Conservation (phyloP, 2,888 invertebrate species). For the Calliopum simillimum region DNA sequence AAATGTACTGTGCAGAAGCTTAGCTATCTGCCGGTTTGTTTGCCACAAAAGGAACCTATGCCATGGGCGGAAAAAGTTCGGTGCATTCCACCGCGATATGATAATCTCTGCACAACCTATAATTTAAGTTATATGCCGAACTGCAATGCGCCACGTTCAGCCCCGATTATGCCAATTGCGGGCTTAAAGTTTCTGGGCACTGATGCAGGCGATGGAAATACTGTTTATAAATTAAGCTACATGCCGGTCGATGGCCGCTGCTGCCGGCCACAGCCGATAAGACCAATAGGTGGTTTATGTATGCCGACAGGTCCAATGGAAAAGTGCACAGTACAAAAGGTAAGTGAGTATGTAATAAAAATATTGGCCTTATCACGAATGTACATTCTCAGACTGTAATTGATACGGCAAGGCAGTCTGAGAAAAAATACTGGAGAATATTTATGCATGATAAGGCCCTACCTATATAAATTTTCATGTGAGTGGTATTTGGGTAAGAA, state of each 20-base stretch:
- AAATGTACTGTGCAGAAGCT: constrained; percentile 69
- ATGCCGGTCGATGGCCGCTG: constrained; percentile 56
- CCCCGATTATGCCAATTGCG: constrained; percentile 52
- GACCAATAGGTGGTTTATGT: constrained; percentile 55
- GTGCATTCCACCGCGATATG: constrained; percentile 58
- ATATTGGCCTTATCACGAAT: not conserved
- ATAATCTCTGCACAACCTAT: constrained; percentile 63
- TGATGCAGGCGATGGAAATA: constrained; percentile 56
- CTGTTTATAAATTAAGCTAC: constrained; percentile 63
- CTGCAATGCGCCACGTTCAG: constrained; percentile 53
- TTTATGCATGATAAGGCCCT: too few species aligned
- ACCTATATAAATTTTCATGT: too few species aligned
- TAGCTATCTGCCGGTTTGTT: constrained; percentile 69
- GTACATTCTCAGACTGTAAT: not conserved
- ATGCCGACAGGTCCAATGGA: constrained; percentile 58
- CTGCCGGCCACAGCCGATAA: constrained; percentile 55
- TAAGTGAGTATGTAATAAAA: constrained; percentile 39
- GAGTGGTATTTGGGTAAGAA: too few species aligned
- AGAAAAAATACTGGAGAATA: too few species aligned
- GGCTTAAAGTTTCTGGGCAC: constrained; percentile 57
- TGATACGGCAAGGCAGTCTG: too few species aligned
- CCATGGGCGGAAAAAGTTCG: constrained; percentile 63
- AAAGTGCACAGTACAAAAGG: constrained; percentile 63
- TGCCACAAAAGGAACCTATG: constrained; percentile 61
- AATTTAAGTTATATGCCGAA: constrained; percentile 65